Percentiles rank a stretch among this genome's conserved stretches.
Conservation (phyloP, 2,113 vertebrate species). For the Prionailurus bengalensis region DNA sequence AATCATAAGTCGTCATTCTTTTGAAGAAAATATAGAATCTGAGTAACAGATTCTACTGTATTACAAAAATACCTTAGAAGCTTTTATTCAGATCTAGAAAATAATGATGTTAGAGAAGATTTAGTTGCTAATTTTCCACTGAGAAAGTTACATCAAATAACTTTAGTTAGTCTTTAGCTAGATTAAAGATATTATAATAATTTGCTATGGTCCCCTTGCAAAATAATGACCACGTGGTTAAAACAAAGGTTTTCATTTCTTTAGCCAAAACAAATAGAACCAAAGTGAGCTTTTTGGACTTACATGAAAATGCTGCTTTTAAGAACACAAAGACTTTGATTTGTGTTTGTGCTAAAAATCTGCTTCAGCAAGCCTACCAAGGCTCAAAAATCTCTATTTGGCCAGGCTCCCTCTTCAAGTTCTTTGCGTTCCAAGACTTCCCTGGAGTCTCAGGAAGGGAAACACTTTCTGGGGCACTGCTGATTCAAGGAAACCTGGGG, state of each 20-base stretch:
- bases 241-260: constrained; percentile 60
- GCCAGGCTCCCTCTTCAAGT: constrained; percentile 48
- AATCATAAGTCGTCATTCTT: background rate
- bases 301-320: constrained; percentile 65
- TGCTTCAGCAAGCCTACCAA: constrained; percentile 29
- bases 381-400: constrained; percentile 61
- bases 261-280: constrained; percentile 70
- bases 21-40: constrained; percentile 3
- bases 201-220: constrained; percentile 22
- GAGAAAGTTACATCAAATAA: constrained; percentile 52
- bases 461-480: constrained; percentile 59
- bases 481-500: constrained; percentile 71
- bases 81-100: constrained; percentile 40
- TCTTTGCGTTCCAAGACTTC: constrained; percentile 70
- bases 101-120: background rate
- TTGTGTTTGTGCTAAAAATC: constrained; percentile 60
- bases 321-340: constrained; percentile 57
- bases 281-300: constrained; percentile 42
- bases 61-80: constrained; percentile 49
- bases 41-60: background rate
- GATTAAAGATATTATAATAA: constrained; percentile 40
- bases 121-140: constrained; percentile 38
- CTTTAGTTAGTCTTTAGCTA: constrained; percentile 30
- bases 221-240: constrained; percentile 36
- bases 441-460: constrained; percentile 62